Evolutionary conservation across 2,113 vertebrate species (phyloP), one percentile per base, ranked within the genome.

Genomic region (Cisticola juncidis): DNA sequence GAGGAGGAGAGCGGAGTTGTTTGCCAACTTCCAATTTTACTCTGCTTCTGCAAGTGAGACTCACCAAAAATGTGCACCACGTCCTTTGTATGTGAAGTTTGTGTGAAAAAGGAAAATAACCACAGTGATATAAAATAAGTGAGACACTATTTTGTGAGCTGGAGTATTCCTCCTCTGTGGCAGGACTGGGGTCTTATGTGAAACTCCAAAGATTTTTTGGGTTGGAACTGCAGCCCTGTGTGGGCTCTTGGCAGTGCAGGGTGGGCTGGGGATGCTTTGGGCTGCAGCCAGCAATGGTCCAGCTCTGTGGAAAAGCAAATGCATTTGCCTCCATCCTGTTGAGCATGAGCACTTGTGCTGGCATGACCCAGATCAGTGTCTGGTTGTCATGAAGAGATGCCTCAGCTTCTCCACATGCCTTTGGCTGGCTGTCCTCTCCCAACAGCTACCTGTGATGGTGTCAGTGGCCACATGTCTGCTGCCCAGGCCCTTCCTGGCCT

Each of bases 11-110:
- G 70, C 36, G 24, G 44, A 84, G 23, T 61, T 5, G 2, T 83
- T 79, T 85, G 85, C 88, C 85, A 94, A 3, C 36, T 76, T 58
- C 62, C 48, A 88, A 12, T 90, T 93, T 88, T 88, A 70, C 33
- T 86, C 40, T 17, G 25, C 40, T 72, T 79, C 57, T 76, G 25
- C 7, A 33, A 51, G 68, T 0, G 22, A 76, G 71, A 90, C 82
- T n/a, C 1, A 22, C 71, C 86, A 86, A 88, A 93, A 88, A 44
- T 26, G 73, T 66, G 26, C 29, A 4, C 62, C 1, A 1, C 2
- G 9, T 76, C 62, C 48, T 91, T 66, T 28, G 26, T 74, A 22
- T 81, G 54, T 57, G 48, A 62, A 73, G 28, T 69, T 76, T 36
- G 45, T 78, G 51, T 35, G 71, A 64, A 72, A 72, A 44, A 58